phyloP scores from a whole-genome alignment of 2,113 vertebrate genomes.

The Cyprinodon tularosa region DNA sequence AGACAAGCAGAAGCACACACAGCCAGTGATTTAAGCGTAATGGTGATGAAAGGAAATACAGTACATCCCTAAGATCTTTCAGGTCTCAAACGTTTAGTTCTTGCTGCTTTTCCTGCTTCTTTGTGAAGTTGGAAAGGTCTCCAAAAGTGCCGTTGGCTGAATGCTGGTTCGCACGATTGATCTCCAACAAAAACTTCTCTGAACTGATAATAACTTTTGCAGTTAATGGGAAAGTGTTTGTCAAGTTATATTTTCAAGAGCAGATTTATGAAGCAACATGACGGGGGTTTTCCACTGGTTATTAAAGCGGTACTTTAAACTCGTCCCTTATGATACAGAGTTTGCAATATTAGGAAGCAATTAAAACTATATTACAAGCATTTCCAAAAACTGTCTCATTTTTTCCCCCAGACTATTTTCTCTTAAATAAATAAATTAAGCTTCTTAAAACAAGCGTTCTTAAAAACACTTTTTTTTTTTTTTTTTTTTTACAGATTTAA shows the following conservation, averaged over 20 bases:
- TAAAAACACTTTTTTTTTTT: no score
- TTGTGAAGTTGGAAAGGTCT: conserved; percentile 36
- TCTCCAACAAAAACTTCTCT: conserved; percentile 32
- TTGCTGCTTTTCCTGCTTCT: conserved; percentile 40
- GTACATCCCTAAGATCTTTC: conserved; percentile 7
- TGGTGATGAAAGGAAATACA: conserved; percentile 36
- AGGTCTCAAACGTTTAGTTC: conserved; percentile 44
- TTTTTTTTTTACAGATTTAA: background rate
- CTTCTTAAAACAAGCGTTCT: no score
- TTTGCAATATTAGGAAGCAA: background rate
- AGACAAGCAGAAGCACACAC: background rate
- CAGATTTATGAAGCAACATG: background rate
- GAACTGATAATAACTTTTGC: conserved; percentile 21
- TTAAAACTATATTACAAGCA: no score
- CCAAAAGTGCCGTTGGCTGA: conserved; percentile 36
- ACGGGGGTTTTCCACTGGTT: background rate
- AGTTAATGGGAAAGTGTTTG: conserved; percentile 11
- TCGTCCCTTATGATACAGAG: background rate
- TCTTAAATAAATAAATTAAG: background rate
- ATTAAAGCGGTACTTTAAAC: background rate
- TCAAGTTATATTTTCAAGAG: conserved; percentile 15
- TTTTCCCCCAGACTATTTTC: background rate
- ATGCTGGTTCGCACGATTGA: conserved; percentile 52
- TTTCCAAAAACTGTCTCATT: background rate
- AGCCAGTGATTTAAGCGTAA: conserved; percentile 38